These are phyloP conservation scores for Tinea trinotella DNA, from an alignment of 2,888 invertebrate species.

Conservation along the genomic window DNA sequence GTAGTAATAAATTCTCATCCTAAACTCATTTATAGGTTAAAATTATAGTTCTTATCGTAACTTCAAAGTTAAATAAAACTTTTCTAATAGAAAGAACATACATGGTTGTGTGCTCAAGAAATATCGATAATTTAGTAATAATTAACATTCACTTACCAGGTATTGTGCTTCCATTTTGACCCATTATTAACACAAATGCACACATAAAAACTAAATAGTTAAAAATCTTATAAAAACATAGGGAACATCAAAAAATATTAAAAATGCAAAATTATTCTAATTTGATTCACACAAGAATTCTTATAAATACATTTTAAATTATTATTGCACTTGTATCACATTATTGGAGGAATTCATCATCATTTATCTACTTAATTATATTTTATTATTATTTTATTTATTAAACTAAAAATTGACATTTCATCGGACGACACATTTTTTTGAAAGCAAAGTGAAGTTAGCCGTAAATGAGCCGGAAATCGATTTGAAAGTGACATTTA, in stretches of 20 bases:
- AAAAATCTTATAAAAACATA: too few relatives aligned
- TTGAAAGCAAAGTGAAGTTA: background rate
- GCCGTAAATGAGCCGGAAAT: background rate
- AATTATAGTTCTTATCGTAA: background rate
- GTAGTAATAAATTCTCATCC: too few relatives aligned
- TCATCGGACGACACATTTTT: background rate
- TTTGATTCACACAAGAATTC: too few relatives aligned
- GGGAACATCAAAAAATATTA: too few relatives aligned
- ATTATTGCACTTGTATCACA: too few relatives aligned
- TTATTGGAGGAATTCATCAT: too few relatives aligned
- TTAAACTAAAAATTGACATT: too few relatives aligned
- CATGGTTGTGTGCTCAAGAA: background rate
- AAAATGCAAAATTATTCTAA: too few relatives aligned
- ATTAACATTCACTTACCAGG: constrained; percentile 46
- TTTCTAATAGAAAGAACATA: background rate
- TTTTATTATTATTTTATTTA: too few relatives aligned
- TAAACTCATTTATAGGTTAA: background rate
- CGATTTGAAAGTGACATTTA: background rate
- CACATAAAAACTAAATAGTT: background rate
- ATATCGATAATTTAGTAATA: background rate
- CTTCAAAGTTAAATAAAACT: background rate
- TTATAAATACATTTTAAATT: too few relatives aligned
- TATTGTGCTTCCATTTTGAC: constrained; percentile 57
- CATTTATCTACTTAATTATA: too few relatives aligned
- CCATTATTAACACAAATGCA: constrained; percentile 35